phyloP scores from a whole-genome alignment of 2,797 vertebrate species.

The Distichodus sexfasciatus region DNA sequence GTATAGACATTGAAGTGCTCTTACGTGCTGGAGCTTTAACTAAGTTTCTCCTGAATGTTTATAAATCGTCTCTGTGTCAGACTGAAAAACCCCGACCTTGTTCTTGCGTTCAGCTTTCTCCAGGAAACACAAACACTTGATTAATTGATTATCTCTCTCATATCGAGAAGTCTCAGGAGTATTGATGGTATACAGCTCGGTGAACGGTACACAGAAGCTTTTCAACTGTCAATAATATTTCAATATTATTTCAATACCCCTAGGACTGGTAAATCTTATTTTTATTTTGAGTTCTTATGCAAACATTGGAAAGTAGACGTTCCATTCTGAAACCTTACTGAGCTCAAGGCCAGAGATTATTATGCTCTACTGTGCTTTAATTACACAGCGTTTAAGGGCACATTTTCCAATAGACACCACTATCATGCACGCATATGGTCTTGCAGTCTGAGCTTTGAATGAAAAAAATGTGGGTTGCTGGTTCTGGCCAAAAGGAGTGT shows the following conservation, averaged over 20 bases:
- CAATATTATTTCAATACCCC: not conserved
- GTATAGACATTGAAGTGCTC: not conserved
- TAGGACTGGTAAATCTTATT: no score
- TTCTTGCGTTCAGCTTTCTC: conserved; percentile 3
- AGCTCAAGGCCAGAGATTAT: conserved; percentile 10
- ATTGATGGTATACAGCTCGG: not conserved
- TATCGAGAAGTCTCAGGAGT: not conserved
- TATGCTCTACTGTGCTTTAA: conserved; percentile 24
- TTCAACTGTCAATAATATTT: no score
- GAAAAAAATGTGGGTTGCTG: no score
- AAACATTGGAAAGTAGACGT: not conserved
- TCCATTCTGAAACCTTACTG: conserved; percentile 4
- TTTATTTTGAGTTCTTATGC: not conserved
- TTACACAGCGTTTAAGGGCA: no score
- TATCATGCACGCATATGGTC: no score
- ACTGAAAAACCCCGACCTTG: not conserved
- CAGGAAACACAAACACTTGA: not conserved
- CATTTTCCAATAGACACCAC: no score
- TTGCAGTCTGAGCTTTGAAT: no score
- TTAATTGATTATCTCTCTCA: not conserved
- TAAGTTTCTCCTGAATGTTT: conserved; percentile 9
- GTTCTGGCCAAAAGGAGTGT: no score
- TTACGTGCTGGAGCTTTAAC: not conserved
- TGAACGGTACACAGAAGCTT: not conserved
- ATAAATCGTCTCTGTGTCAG: not conserved